Evolutionary conservation across 1,140 invertebrate genomes (phyloP).

Genomic region (Yoshiicerus persimilis): DNA sequence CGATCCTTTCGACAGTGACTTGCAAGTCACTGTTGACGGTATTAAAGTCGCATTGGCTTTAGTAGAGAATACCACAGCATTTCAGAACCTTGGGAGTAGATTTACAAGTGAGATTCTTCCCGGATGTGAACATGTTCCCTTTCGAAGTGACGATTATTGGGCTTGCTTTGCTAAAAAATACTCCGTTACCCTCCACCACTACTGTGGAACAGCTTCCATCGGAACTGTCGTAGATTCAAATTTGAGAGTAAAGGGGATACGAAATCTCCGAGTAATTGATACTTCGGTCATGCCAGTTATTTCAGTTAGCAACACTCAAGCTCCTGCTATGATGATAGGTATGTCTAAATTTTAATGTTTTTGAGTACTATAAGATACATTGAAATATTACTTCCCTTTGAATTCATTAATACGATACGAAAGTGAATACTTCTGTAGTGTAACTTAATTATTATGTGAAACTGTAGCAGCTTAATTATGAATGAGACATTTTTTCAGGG

Average conservation of each 20-base stretch:
- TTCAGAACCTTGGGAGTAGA: background rate
- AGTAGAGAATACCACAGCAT: slow-evolving; percentile 13
- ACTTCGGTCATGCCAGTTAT: slow-evolving; percentile 73
- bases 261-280: slow-evolving; percentile 70
- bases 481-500: no score
- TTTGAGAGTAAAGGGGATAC: slow-evolving; percentile 68
- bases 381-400: no score
- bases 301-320: slow-evolving; percentile 70
- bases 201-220: slow-evolving; percentile 73
- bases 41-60: slow-evolving; percentile 20
- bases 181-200: slow-evolving; percentile 68
- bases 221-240: slow-evolving; percentile 71
- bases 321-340: slow-evolving; percentile 76
- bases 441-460: no score
- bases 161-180: slow-evolving; percentile 56
- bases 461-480: no score
- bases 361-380: no score
- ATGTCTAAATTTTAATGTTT: background rate
- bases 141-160: slow-evolving; percentile 59
- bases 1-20: background rate
- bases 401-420: no score
- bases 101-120: background rate
- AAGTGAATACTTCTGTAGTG: no score
- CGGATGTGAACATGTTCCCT: slow-evolving; percentile 50
- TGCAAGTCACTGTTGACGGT: background rate